Percentiles rank a stretch among this genome's conserved stretches.
phyloP scores from a whole-genome alignment of 2,797 vertebrate species.

The Pseudochaenichthys georgianus region DNA sequence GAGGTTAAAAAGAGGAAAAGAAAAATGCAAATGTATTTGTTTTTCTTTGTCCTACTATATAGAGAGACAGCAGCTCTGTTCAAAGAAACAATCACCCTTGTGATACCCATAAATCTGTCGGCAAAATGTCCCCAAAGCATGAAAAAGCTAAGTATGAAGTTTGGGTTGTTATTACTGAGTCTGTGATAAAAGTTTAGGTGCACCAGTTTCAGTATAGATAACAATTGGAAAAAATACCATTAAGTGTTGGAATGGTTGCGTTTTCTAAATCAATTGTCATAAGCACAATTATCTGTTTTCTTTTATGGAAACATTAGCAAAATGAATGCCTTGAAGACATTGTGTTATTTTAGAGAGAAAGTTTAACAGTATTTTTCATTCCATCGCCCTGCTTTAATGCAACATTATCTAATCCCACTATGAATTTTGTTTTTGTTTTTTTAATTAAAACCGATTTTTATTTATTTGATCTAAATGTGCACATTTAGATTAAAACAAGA shows the following conservation, averaged over 20 bases:
- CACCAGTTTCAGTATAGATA: neutral
- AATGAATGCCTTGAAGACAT: constrained; percentile 2
- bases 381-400: neutral
- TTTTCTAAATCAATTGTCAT: neutral
- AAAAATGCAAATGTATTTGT: neutral
- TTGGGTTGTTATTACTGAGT: constrained; percentile 2
- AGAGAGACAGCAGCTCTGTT: constrained; percentile 6
- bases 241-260: neutral
- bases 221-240: neutral
- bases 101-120: constrained; percentile 18
- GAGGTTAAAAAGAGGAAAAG: neutral
- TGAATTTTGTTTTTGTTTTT: too few species aligned
- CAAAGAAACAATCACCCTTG: constrained; percentile 21
- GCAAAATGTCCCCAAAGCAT: constrained; percentile 6
- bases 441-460: neutral
- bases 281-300: neutral
- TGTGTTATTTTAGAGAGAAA: neutral
- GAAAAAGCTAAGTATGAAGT: neutral
- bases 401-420: neutral
- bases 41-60: neutral
- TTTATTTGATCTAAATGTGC: neutral
- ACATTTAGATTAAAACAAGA: constrained; percentile 2
- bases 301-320: neutral
- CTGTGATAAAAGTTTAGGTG: neutral
- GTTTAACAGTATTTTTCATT: constrained; percentile 3